These are phyloP conservation scores for Neuroscelio doddi DNA, from an alignment of 2,888 invertebrate species.

Conservation along the genomic window DNA sequence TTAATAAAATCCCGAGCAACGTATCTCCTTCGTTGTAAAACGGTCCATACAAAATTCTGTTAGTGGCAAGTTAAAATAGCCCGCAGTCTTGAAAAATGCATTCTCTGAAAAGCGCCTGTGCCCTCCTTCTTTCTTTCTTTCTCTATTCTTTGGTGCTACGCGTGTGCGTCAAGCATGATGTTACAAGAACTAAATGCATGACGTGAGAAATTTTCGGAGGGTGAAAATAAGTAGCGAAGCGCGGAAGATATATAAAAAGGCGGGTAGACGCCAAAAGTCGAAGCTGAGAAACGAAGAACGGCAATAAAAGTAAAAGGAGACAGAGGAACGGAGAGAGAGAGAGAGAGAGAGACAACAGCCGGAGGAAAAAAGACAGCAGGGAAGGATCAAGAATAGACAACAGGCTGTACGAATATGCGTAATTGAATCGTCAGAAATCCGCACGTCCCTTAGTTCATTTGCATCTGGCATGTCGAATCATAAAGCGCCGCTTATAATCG, in stretches of 20 bases:
- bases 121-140: slow-evolving; percentile 14
- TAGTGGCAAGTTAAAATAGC: slow-evolving; percentile 20
- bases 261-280: background rate
- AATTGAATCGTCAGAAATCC: slow-evolving; percentile 59
- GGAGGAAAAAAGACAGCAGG: slow-evolving; percentile 7
- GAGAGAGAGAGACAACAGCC: slow-evolving; percentile 12
- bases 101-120: slow-evolving; percentile 27
- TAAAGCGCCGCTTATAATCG: slow-evolving; percentile 56
- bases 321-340: background rate
- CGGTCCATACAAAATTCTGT: slow-evolving; percentile 18
- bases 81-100: slow-evolving; percentile 41
- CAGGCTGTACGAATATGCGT: slow-evolving; percentile 35
- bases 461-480: slow-evolving; percentile 53
- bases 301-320: slow-evolving; percentile 4
- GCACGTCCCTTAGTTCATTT: slow-evolving; percentile 47
- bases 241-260: background rate
- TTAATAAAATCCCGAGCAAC: slow-evolving; percentile 1
- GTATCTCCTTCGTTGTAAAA: slow-evolving; percentile 11
- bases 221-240: slow-evolving; percentile 32
- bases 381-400: slow-evolving; percentile 23
- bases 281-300: background rate
- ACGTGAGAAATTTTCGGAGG: slow-evolving; percentile 39
- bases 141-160: slow-evolving; percentile 12
- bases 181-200: background rate
- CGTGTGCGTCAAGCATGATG: slow-evolving; percentile 27